Percentiles rank a stretch among this genome's conserved stretches.
Conservation (phyloP, 2,888 invertebrate species). For the Bimastos eiseni region DNA sequence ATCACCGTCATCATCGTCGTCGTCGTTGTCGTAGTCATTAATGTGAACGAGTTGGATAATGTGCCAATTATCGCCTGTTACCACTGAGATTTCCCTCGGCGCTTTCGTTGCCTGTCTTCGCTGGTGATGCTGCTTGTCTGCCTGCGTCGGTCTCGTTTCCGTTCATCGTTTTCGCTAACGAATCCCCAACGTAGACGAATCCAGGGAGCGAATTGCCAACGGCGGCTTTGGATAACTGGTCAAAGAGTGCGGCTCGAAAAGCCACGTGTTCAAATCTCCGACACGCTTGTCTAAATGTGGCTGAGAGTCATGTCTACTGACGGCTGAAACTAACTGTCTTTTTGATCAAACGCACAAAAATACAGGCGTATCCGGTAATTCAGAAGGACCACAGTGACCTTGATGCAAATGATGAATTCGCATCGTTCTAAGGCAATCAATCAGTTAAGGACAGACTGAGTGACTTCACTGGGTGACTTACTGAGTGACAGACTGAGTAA, state of each 20-base stretch:
- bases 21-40: background rate
- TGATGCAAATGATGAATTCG: background rate
- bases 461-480: too few relatives aligned
- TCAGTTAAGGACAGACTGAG: too few relatives aligned
- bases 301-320: background rate
- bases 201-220: background rate
- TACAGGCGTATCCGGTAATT: background rate
- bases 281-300: background rate
- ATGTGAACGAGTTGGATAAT: background rate
- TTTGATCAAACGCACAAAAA: background rate
- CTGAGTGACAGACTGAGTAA: background rate
- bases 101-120: background rate
- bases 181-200: background rate
- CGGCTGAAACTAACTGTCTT: background rate
- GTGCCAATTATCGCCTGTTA: background rate
- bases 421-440: background rate
- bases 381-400: background rate
- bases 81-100: background rate
- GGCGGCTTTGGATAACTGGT: background rate
- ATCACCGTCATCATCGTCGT: background rate
- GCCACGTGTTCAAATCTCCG: background rate
- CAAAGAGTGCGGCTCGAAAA: background rate
- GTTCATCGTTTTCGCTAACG: constrained; percentile 6
- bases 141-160: background rate
- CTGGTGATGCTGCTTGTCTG: background rate